phyloP scores from a whole-genome alignment of 2,888 invertebrate genomes.

The Torymus tubicola region DNA sequence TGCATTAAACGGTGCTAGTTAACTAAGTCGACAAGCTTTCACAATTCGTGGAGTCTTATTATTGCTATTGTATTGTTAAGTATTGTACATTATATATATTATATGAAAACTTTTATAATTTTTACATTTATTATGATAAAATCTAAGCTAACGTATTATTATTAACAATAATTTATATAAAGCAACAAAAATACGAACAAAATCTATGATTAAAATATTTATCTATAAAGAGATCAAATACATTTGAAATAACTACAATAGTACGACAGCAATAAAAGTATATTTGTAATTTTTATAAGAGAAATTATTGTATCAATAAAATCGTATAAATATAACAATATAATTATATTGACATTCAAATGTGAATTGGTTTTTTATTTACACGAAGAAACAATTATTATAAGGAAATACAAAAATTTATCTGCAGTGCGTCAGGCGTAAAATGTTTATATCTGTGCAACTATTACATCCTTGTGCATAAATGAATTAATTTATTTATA shows the following conservation, averaged over 20 bases:
- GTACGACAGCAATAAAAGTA: conserved; percentile 38
- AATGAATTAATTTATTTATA: no score
- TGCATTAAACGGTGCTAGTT: conserved; percentile 54
- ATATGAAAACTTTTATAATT: conserved; percentile 46
- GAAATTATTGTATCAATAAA: conserved; percentile 27
- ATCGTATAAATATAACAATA: conserved; percentile 21
- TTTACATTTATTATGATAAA: conserved; percentile 37
- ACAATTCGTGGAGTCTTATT: conserved; percentile 23
- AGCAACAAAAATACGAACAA: background rate
- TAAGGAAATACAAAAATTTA: no score
- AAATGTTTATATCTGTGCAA: no score
- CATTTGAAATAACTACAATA: conserved; percentile 20
- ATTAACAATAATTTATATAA: conserved; percentile 22
- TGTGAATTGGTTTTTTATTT: no score
- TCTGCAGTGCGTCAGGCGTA: no score
- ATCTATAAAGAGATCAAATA: conserved; percentile 30
- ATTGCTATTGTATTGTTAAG: conserved; percentile 44
- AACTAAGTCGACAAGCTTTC: conserved; percentile 48
- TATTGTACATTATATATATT: conserved; percentile 50
- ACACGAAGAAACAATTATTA: no score
- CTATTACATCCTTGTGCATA: no score
- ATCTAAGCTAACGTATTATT: conserved; percentile 21
- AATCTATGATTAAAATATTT: conserved; percentile 9
- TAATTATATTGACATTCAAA: conserved; percentile 4
- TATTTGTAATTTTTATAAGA: conserved; percentile 50